These are phyloP conservation scores for Anas platyrhynchos DNA, from an alignment of 2,113 vertebrate species.

Conservation along the genomic window DNA sequence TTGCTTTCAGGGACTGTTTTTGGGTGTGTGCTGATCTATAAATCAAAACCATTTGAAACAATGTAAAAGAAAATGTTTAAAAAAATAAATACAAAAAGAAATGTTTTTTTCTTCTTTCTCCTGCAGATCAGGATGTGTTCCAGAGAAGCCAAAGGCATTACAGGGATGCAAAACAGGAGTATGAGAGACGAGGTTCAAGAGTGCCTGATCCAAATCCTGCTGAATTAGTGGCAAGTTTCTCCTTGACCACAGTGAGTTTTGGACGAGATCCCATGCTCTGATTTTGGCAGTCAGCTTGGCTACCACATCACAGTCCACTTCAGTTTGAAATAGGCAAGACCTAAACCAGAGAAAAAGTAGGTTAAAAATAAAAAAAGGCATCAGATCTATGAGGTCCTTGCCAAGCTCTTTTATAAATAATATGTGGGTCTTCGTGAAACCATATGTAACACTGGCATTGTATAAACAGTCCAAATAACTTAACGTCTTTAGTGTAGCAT, in stretches of 20 bases:
- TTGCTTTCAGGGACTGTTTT: conserved; percentile 20
- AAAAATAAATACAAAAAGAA: conserved; percentile 21
- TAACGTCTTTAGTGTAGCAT: neutral
- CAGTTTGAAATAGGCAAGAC: neutral
- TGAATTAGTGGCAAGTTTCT: neutral
- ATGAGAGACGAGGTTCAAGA: neutral
- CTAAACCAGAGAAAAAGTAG: neutral
- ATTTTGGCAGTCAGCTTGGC: neutral
- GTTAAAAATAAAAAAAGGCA: neutral
- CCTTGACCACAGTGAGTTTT: neutral
- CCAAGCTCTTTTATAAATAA: neutral
- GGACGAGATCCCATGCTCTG: neutral
- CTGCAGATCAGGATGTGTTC: neutral
- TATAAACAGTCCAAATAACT: neutral
- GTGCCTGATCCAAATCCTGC: neutral
- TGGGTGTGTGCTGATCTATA: conserved; percentile 28
- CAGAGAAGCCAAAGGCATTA: neutral
- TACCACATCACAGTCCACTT: neutral
- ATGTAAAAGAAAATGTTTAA: conserved; percentile 39
- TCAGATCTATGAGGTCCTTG: neutral
- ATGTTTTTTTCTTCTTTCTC: neutral
- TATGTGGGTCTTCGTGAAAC: neutral
- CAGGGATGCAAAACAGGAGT: neutral
- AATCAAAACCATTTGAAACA: conserved; percentile 61
- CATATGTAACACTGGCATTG: neutral